phyloP scores from a whole-genome alignment of 2,888 invertebrate species.

The Apamea sordens region DNA sequence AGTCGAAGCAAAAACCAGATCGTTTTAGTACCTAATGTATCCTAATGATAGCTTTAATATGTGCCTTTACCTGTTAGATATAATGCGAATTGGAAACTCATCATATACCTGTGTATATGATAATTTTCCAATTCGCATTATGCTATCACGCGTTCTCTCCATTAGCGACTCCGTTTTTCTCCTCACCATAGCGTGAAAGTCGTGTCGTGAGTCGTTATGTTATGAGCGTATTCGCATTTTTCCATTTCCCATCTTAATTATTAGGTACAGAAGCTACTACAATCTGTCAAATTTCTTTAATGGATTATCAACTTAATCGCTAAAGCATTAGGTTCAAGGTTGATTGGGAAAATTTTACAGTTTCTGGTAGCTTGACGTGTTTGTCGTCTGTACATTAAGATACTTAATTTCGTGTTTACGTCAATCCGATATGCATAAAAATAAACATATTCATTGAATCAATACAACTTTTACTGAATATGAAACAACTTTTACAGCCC shows the following conservation, averaged over 20 bases:
- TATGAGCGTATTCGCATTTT: neutral
- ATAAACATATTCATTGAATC: slow-evolving; percentile 18
- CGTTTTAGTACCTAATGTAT: slow-evolving; percentile 30
- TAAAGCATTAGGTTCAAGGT: too few relatives aligned
- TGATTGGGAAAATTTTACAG: too few relatives aligned
- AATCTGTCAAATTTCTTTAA: too few relatives aligned
- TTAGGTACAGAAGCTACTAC: neutral
- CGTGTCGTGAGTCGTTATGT: neutral
- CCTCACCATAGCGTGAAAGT: neutral
- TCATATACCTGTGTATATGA: too few relatives aligned
- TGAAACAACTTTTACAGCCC: slow-evolving; percentile 47
- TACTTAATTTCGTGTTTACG: slow-evolving; percentile 1
- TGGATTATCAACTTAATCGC: too few relatives aligned
- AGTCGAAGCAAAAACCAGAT: slow-evolving; percentile 42
- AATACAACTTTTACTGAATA: slow-evolving; percentile 48
- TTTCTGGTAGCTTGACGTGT: too few relatives aligned
- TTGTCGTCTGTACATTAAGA: neutral
- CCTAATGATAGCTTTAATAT: slow-evolving; percentile 43
- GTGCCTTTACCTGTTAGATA: slow-evolving; percentile 9
- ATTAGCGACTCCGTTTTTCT: neutral
- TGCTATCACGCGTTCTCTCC: neutral
- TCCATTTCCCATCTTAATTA: neutral
- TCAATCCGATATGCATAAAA: slow-evolving; percentile 8
- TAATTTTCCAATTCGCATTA: too few relatives aligned
- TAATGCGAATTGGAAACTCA: slow-evolving; percentile 6